Conservation (phyloP, 2,888 invertebrate genomes). For the Harmothoe impar region DNA sequence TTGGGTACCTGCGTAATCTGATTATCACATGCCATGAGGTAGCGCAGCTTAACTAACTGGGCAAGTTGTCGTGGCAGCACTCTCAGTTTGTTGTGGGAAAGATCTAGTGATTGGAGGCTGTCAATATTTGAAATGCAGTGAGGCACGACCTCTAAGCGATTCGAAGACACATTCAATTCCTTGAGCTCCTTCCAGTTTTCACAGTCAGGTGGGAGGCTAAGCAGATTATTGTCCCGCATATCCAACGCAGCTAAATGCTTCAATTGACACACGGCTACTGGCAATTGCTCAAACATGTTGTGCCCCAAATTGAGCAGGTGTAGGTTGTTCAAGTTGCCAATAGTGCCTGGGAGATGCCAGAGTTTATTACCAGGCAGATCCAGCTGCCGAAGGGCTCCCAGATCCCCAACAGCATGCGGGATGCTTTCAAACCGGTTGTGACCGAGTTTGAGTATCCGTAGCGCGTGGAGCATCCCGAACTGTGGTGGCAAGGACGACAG, state of each 20-base stretch:
- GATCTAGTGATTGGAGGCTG: constrained; percentile 77
- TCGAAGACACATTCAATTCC: constrained; percentile 78
- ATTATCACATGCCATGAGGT: constrained; percentile 78
- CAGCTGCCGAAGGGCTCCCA: constrained; percentile 76
- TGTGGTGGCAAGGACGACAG: constrained; percentile 53
- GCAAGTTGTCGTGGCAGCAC: constrained; percentile 74
- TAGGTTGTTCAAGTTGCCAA: constrained; percentile 73
- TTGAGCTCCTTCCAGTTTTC: constrained; percentile 75
- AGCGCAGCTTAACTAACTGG: constrained; percentile 73
- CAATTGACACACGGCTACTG: constrained; percentile 68
- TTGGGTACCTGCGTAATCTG: constrained; percentile 74
- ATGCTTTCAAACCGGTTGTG: constrained; percentile 79
- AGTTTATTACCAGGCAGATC: constrained; percentile 80
- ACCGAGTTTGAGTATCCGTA: constrained; percentile 66
- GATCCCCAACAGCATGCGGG: constrained; percentile 78
- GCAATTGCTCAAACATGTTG: constrained; percentile 80
- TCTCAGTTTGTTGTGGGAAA: constrained; percentile 78
- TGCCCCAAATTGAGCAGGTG: constrained; percentile 77
- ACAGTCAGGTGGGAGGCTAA: constrained; percentile 78
- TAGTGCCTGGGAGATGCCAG: constrained; percentile 80
- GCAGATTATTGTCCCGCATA: constrained; percentile 74
- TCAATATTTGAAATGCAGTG: constrained; percentile 74
- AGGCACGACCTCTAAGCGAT: constrained; percentile 77
- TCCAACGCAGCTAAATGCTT: constrained; percentile 68
- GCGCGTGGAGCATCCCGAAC: constrained; percentile 58